These are phyloP conservation scores for Bombylius major DNA, from an alignment of 2,888 invertebrate species.

Conservation along the genomic window DNA sequence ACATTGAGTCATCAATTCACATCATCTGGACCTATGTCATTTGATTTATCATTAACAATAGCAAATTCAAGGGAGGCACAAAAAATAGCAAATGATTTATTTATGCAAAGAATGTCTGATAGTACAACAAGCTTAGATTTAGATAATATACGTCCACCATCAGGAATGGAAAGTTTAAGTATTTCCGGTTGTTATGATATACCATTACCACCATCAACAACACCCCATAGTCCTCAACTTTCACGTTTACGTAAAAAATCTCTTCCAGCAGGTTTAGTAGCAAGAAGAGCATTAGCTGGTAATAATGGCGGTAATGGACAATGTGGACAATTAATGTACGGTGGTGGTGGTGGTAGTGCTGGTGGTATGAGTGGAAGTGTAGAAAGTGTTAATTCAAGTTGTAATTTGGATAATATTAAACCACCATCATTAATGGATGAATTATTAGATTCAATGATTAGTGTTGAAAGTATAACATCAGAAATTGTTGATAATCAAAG, in stretches of 20 bases:
- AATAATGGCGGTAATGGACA: constrained; percentile 17
- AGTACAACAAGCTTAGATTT: constrained; percentile 56
- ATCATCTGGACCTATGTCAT: constrained; percentile 33
- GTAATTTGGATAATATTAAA: constrained; percentile 66
- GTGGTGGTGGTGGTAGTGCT: constrained; percentile 35
- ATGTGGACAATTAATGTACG: constrained; percentile 17
- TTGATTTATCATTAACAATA: constrained; percentile 46
- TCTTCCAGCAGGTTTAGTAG: constrained; percentile 56
- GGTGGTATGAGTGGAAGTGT: constrained; percentile 43
- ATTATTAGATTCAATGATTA: constrained; percentile 66
- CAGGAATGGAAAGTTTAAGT: constrained; percentile 57
- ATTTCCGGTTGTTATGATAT: constrained; percentile 42
- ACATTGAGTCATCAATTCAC: constrained; percentile 13
- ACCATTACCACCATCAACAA: constrained; percentile 13
- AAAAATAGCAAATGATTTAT: constrained; percentile 48
- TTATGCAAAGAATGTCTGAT: constrained; percentile 38
- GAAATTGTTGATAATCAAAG: constrained; percentile 51
- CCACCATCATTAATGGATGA: constrained; percentile 74
- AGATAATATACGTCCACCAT: constrained; percentile 64
- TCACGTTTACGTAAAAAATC: constrained; percentile 51
- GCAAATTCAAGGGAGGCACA: constrained; percentile 60
- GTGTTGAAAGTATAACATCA: constrained; percentile 70
- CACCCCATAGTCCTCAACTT: constrained; percentile 20
- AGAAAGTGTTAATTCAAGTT: constrained; percentile 46
- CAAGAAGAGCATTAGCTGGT: constrained; percentile 55